These are phyloP conservation scores for Pycnomerus fuliginosus DNA, from an alignment of 2,888 invertebrate genomes.

Conservation along the genomic window DNA sequence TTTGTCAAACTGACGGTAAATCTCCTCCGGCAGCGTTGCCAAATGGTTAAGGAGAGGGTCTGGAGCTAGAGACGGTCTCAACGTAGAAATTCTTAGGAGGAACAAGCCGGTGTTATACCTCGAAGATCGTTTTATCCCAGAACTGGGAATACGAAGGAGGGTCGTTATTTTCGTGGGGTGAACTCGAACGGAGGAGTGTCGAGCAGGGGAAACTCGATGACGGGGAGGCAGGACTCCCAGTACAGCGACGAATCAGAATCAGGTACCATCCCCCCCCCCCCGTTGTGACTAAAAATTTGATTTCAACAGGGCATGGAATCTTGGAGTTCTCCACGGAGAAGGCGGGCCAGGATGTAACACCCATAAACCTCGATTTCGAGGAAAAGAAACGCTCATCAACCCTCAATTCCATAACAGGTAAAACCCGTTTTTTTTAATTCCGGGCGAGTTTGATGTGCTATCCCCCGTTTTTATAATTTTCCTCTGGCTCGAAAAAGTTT, in stretches of 20 bases:
- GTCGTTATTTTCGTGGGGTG: conserved; percentile 47
- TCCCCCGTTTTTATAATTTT: conserved; percentile 9
- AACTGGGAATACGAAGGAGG: conserved; percentile 50
- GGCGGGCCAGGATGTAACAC: conserved; percentile 85
- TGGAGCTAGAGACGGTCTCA: neutral
- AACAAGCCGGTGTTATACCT: conserved; percentile 61
- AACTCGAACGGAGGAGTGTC: conserved; percentile 49
- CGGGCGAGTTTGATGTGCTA: conserved; percentile 13
- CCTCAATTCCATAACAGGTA: conserved; percentile 75
- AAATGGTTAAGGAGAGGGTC: no score
- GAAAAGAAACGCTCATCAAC: conserved; percentile 67
- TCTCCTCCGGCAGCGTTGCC: no score
- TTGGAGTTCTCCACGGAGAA: conserved; percentile 85
- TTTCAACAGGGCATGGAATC: conserved; percentile 63
- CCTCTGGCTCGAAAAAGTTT: conserved; percentile 3
- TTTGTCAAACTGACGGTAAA: no score
- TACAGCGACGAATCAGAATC: conserved; percentile 56
- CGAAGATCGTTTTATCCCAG: conserved; percentile 48
- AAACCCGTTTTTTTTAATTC: conserved; percentile 2
- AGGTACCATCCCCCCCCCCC: conserved; percentile 39
- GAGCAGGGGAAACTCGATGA: conserved; percentile 49
- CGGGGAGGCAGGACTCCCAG: conserved; percentile 51
- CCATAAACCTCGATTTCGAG: conserved; percentile 76
- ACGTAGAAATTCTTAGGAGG: conserved; percentile 53
- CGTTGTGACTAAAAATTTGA: neutral